These are phyloP conservation scores for Harmothoe impar DNA, from an alignment of 2,888 invertebrate species.

Conservation along the genomic window DNA sequence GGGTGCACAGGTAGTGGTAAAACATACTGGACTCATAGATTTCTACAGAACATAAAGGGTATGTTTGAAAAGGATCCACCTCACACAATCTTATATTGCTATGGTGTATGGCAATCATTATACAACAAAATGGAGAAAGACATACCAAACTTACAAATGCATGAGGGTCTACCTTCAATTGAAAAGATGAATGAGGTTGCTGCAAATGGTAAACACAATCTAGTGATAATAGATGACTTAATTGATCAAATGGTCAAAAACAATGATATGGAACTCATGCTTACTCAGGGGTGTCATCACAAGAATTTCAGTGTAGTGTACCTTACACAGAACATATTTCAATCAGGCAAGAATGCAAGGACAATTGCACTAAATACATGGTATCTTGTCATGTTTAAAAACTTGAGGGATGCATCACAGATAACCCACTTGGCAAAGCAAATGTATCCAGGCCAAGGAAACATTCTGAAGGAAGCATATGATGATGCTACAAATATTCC, in stretches of 20 bases:
- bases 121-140: background rate
- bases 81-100: background rate
- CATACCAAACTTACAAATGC: background rate
- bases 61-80: background rate
- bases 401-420: constrained; percentile 36
- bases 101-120: constrained; percentile 1
- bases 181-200: background rate
- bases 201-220: background rate
- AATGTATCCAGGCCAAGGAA: background rate
- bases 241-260: background rate
- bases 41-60: background rate
- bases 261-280: background rate
- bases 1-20: background rate
- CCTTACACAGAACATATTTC: background rate
- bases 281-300: constrained; percentile 23
- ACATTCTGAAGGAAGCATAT: background rate
- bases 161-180: background rate
- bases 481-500: background rate
- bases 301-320: background rate
- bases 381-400: constrained; percentile 15
- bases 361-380: constrained; percentile 21
- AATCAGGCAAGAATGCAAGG: background rate
- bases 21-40: background rate
- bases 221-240: constrained; percentile 17
- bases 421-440: background rate